Evolutionary conservation across 2,888 invertebrate species (phyloP).

Genomic region (Meganola albula): DNA sequence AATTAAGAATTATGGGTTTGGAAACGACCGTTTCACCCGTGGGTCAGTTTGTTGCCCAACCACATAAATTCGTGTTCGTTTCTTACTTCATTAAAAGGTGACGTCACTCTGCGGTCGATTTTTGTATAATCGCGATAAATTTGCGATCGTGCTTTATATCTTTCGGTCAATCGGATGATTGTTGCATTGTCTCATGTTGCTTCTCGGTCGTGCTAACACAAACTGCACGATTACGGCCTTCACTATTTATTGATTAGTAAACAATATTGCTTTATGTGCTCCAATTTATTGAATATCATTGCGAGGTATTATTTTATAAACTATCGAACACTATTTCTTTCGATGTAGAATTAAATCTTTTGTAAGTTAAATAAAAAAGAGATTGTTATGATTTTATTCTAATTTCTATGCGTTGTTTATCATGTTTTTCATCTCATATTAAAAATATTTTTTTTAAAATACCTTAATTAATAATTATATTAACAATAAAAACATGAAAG

Average conservation of each 20-base stretch:
- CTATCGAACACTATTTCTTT: no score
- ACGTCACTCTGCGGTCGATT: conserved; percentile 66
- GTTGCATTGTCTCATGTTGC: conserved; percentile 62
- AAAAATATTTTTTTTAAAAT: no score
- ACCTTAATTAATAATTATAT: no score
- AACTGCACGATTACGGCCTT: conserved; percentile 40
- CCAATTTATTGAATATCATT: no score
- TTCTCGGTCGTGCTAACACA: conserved; percentile 27
- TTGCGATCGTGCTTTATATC: conserved; percentile 26
- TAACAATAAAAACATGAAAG: no score
- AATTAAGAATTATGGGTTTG: conserved; percentile 65
- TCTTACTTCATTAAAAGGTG: conserved; percentile 67
- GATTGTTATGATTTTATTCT: no score
- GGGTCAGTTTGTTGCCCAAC: conserved; percentile 54
- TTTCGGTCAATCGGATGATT: conserved; percentile 22
- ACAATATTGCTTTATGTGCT: conserved; percentile 35
- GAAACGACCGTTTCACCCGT: conserved; percentile 44
- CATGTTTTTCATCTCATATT: no score
- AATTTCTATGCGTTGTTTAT: no score
- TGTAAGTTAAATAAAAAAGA: no score
- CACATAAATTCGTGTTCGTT: conserved; percentile 58
- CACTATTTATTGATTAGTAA: conserved; percentile 48
- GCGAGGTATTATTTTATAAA: no score
- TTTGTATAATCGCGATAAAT: conserved; percentile 35
- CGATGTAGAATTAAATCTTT: no score